Conservation (phyloP, 2,888 invertebrate genomes). For the Amblyteles armatorius region DNA sequence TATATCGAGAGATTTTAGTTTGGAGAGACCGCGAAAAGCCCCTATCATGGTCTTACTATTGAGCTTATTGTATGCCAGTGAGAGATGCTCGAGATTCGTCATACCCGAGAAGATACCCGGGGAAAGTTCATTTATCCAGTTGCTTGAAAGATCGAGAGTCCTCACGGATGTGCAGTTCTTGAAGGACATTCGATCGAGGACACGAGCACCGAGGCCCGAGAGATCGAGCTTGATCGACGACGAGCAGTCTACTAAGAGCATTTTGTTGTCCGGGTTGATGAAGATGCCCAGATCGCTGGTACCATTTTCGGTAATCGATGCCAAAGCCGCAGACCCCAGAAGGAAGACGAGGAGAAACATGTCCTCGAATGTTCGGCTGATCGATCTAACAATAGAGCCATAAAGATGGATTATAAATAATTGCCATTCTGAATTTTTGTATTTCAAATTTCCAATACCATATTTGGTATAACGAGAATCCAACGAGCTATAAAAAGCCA, state of each 20-base stretch:
- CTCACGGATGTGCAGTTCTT: conserved; percentile 67
- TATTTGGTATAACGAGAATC: no score
- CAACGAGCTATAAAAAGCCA: no score
- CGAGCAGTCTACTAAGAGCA: conserved; percentile 34
- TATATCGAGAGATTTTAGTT: not conserved
- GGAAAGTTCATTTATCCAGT: conserved; percentile 70
- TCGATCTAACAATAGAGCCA: no score
- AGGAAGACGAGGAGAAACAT: conserved; percentile 61
- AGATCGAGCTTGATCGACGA: conserved; percentile 65
- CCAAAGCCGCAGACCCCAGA: conserved; percentile 66
- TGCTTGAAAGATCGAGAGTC: conserved; percentile 71
- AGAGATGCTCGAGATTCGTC: conserved; percentile 70
- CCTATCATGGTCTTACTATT: not conserved
- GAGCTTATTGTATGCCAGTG: conserved; percentile 65
- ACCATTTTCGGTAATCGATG: not conserved
- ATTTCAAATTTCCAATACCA: no score
- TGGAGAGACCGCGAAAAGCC: not conserved
- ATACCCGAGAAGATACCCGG: conserved; percentile 74
- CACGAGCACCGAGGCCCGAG: conserved; percentile 64
- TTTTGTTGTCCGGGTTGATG: conserved; percentile 62
- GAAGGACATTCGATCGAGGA: conserved; percentile 70
- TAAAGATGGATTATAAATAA: no score
- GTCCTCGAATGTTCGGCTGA: not conserved
- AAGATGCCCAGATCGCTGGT: conserved; percentile 53
- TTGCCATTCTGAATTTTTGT: no score